A percentile compares a stretch with the other conserved stretches of the same genome.
phyloP scores from a whole-genome alignment of 2,113 vertebrate genomes.

The Cyprinodon brontotheroides region DNA sequence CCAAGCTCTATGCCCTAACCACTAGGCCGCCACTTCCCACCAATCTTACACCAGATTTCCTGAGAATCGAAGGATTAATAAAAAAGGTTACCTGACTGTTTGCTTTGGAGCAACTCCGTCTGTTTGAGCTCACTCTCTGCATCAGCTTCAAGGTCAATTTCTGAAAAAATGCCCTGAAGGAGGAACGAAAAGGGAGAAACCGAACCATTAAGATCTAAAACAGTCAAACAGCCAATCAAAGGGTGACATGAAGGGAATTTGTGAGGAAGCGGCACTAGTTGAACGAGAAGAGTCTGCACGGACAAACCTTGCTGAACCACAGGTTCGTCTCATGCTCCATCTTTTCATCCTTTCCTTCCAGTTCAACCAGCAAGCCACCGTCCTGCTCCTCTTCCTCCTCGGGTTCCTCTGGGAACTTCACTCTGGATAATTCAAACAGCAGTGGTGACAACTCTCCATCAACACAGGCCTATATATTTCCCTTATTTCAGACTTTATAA shows the following conservation, averaged over 20 bases:
- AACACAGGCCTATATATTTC: background rate
- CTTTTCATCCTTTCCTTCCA: conserved; percentile 86
- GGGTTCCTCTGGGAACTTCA: conserved; percentile 67
- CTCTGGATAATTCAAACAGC: conserved; percentile 53
- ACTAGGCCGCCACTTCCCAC: too few species aligned
- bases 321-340: conserved; percentile 83
- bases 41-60: background rate
- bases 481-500: too few species aligned
- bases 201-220: background rate
- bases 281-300: background rate
- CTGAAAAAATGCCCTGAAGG: conserved; percentile 87
- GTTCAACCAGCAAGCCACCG: conserved; percentile 86
- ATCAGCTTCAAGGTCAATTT: conserved; percentile 85
- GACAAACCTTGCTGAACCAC: conserved; percentile 93
- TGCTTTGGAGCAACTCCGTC: conserved; percentile 79
- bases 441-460: background rate
- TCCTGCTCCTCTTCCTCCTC: conserved; percentile 66
- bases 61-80: background rate
- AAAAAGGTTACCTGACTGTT: conserved; percentile 45
- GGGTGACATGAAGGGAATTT: background rate
- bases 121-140: conserved; percentile 88
- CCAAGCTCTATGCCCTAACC: too few species aligned
- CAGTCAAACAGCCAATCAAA: background rate
- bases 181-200: background rate
- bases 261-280: background rate